phyloP scores from a whole-genome alignment of 2,797 vertebrate species.

The Toxotes lorentzi region DNA sequence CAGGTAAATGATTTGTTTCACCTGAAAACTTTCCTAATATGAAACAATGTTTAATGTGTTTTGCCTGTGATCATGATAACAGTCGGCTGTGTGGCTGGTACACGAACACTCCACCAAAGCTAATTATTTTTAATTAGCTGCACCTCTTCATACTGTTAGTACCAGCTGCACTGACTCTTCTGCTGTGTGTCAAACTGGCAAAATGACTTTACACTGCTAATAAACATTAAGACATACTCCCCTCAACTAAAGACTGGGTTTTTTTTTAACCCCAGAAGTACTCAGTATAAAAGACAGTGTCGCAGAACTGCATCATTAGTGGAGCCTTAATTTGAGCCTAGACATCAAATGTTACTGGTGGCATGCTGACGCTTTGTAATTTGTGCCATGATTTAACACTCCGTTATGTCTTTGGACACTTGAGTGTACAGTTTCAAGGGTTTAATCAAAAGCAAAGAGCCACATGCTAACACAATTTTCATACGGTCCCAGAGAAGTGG shows the following conservation, averaged over 20 bases:
- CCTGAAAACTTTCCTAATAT: constrained; percentile 9
- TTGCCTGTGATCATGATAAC: constrained; percentile 43
- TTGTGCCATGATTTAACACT: constrained; percentile 35
- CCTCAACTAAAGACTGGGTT: background rate
- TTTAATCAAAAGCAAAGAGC: constrained; percentile 63
- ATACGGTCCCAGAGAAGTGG: constrained; percentile 24
- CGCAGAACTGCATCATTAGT: constrained; percentile 47
- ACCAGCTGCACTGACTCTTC: constrained; percentile 37
- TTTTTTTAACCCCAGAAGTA: constrained; percentile 34
- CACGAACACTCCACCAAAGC: constrained; percentile 11
- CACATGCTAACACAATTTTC: constrained; percentile 41
- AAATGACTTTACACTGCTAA: constrained; percentile 41
- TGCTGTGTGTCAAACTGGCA: constrained; percentile 30
- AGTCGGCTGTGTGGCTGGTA: constrained; percentile 21
- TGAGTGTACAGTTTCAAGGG: constrained; percentile 43
- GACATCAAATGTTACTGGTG: constrained; percentile 37
- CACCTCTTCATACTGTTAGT: constrained; percentile 37
- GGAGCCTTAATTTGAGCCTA: constrained; percentile 25
- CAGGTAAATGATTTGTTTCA: background rate
- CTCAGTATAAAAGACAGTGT: constrained; percentile 18
- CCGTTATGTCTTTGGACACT: constrained; percentile 41
- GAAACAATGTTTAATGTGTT: constrained; percentile 1
- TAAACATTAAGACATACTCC: constrained; percentile 33
- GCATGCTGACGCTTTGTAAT: constrained; percentile 50
- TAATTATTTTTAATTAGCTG: constrained; percentile 63